These are phyloP conservation scores for Meganola albula DNA, from an alignment of 2,888 invertebrate species.

Conservation along the genomic window DNA sequence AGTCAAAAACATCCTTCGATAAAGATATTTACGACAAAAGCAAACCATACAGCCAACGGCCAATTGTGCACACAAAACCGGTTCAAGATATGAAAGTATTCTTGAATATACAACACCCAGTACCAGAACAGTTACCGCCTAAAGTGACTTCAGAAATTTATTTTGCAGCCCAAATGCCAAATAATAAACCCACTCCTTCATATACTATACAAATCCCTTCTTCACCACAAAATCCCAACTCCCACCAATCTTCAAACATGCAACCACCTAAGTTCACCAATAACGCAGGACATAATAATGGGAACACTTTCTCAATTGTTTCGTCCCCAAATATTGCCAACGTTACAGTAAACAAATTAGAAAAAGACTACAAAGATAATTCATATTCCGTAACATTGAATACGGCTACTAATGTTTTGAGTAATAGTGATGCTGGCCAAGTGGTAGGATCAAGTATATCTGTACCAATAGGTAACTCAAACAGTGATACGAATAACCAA, in stretches of 20 bases:
- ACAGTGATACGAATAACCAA: slow-evolving; percentile 44
- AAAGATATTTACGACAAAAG: slow-evolving; percentile 52
- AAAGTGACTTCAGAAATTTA: slow-evolving; percentile 74
- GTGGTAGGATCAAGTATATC: slow-evolving; percentile 59
- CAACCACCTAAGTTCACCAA: slow-evolving; percentile 19
- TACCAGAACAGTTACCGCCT: slow-evolving; percentile 56
- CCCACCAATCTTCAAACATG: slow-evolving; percentile 24
- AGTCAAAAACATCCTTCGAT: slow-evolving; percentile 46
- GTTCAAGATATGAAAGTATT: slow-evolving; percentile 69
- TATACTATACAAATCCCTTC: slow-evolving; percentile 59
- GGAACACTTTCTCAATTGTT: slow-evolving; percentile 37
- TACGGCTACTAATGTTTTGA: slow-evolving; percentile 58
- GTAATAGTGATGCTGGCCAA: slow-evolving; percentile 44
- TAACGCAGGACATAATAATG: slow-evolving; percentile 26
- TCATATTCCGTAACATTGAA: slow-evolving; percentile 60
- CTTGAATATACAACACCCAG: slow-evolving; percentile 65
- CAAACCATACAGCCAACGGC: slow-evolving; percentile 56
- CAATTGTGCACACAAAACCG: slow-evolving; percentile 62
- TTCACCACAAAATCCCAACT: slow-evolving; percentile 32
- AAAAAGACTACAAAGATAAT: slow-evolving; percentile 41
- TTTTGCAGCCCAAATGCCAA: slow-evolving; percentile 64
- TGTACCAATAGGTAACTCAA: slow-evolving; percentile 46
- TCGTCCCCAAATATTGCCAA: slow-evolving; percentile 41
- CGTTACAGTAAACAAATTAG: slow-evolving; percentile 39
- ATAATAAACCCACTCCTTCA: slow-evolving; percentile 53